Conservation (phyloP, 2,888 invertebrate genomes). For the Nomada ruficornis region DNA sequence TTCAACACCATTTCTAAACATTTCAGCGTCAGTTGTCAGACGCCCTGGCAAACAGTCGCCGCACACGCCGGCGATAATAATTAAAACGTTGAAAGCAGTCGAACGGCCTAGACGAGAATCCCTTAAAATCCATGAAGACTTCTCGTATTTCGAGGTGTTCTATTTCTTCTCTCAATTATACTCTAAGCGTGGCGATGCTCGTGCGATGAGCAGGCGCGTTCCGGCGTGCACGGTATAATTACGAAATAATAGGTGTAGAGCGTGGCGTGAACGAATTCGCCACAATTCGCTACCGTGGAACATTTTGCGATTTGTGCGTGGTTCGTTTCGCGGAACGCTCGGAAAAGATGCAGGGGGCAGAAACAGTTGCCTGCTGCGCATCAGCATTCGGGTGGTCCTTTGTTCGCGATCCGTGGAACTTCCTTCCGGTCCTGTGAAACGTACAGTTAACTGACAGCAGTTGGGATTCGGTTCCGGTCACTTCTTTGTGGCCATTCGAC, state of each 20-base stretch:
- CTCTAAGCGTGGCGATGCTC: constrained; percentile 56
- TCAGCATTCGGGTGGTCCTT: constrained; percentile 64
- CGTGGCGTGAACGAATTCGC: constrained; percentile 67
- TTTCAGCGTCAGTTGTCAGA: not conserved
- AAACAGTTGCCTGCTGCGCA: constrained; percentile 31
- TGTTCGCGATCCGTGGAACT: constrained; percentile 72
- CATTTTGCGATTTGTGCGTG: constrained; percentile 35
- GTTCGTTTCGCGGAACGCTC: constrained; percentile 50
- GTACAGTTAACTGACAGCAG: constrained; percentile 22
- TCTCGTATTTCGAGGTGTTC: constrained; percentile 58
- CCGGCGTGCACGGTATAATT: constrained; percentile 48
- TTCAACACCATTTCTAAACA: too few species aligned
- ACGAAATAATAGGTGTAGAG: constrained; percentile 56
- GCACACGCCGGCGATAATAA: not conserved
- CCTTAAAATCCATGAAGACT: constrained; percentile 52
- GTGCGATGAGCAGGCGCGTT: constrained; percentile 66
- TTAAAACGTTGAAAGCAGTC: constrained; percentile 8
- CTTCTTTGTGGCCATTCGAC: not conserved
- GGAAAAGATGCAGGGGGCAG: constrained; percentile 36
- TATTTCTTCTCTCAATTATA: constrained; percentile 62
- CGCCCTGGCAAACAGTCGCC: not conserved
- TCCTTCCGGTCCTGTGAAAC: constrained; percentile 73
- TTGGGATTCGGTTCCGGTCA: constrained; percentile 19
- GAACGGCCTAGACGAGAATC: not conserved
- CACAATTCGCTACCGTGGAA: constrained; percentile 44